phyloP scores from a whole-genome alignment of 2,113 vertebrate species.

The Aptenodytes patagonicus region DNA sequence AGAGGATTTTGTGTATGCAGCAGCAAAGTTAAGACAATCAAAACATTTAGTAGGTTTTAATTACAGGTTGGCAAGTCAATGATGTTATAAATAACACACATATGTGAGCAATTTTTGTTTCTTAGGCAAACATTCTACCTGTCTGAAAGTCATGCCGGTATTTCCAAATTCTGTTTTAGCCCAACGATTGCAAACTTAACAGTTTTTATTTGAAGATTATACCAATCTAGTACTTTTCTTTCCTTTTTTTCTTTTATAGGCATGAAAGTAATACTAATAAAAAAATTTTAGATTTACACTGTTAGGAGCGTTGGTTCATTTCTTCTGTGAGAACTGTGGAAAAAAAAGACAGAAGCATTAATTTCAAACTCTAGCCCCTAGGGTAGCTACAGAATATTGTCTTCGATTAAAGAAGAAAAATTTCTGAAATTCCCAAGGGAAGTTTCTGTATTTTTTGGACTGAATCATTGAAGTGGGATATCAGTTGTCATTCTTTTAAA shows the following conservation, averaged over 20 bases:
- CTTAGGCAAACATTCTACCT: background rate
- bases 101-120: background rate
- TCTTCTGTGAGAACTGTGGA: background rate
- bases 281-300: background rate
- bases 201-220: background rate
- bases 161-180: background rate
- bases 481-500: background rate
- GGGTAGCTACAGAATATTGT: conserved; percentile 13
- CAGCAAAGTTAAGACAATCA: conserved; percentile 10
- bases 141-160: background rate
- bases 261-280: background rate
- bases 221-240: background rate
- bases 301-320: background rate
- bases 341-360: background rate
- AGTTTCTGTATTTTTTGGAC: background rate
- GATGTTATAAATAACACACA: background rate
- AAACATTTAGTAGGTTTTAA: background rate
- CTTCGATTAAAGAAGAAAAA: conserved; percentile 9
- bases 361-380: conserved; percentile 19
- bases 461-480: background rate
- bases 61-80: conserved; percentile 4
- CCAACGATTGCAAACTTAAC: background rate
- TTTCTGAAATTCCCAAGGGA: background rate
- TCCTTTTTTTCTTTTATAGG: background rate
- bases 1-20: background rate